Percentiles rank a stretch among this genome's conserved stretches.
Conservation (phyloP, 2,888 invertebrate genomes). For the Chironomus tentans region DNA sequence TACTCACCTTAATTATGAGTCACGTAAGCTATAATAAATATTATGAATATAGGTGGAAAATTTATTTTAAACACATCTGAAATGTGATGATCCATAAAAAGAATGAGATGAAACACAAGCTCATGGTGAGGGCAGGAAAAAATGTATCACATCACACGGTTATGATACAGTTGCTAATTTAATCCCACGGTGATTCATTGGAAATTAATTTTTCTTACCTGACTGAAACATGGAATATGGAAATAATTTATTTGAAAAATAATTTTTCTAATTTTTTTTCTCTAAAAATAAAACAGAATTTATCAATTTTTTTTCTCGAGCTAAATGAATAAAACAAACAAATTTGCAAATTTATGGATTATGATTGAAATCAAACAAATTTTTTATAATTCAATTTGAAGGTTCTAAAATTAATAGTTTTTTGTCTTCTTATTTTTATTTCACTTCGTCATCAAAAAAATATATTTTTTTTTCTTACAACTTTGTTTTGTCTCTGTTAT, state of each 20-base stretch:
- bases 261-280: neutral
- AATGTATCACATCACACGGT: neutral
- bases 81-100: no score
- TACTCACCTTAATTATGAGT: neutral
- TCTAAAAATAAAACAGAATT: neutral
- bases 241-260: neutral
- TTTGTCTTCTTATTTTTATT: neutral
- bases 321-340: neutral
- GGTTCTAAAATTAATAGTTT: neutral
- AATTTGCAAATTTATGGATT: neutral
- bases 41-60: neutral
- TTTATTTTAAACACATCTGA: neutral
- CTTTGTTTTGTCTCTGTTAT: no score
- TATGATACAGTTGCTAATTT: neutral
- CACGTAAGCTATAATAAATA: neutral
- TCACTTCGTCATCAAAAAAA: neutral
- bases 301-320: neutral
- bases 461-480: no score
- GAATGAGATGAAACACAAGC: neutral
- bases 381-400: neutral
- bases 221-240: neutral
- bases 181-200: neutral
- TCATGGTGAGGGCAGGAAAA: neutral
- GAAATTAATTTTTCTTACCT: neutral
- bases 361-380: neutral